phyloP scores from a whole-genome alignment of 1,140 invertebrate species.

The Anadara kagoshimensis region DNA sequence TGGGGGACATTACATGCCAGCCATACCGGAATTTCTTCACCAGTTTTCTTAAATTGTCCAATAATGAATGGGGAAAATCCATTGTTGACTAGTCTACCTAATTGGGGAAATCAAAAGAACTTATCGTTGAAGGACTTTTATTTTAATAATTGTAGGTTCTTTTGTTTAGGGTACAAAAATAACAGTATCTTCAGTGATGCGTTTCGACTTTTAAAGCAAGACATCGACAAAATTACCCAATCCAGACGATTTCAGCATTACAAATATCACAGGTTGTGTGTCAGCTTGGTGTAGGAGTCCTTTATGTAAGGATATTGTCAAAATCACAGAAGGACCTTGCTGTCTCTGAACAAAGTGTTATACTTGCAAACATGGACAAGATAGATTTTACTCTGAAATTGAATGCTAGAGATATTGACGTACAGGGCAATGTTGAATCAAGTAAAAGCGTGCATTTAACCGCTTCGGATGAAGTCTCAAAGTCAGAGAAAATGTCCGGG shows the following conservation, averaged over 20 bases:
- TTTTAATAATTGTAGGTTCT: neutral
- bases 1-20: neutral
- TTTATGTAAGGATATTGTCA: conserved; percentile 4
- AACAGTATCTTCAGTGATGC: neutral
- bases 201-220: neutral
- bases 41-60: neutral
- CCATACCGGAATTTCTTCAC: neutral
- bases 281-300: neutral
- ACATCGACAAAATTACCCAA: neutral
- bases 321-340: neutral
- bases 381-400: neutral
- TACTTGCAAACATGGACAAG: neutral
- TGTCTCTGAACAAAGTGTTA: conserved; percentile 1
- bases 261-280: neutral
- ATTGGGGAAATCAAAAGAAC: neutral
- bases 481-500: neutral
- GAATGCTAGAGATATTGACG: neutral
- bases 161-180: neutral
- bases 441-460: neutral
- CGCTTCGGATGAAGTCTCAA: neutral
- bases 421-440: neutral
- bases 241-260: neutral
- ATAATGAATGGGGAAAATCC: neutral
- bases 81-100: neutral
- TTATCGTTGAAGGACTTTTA: conserved; percentile 5